phyloP scores from a whole-genome alignment of 2,797 vertebrate species.

The Emydoidea blandingii region DNA sequence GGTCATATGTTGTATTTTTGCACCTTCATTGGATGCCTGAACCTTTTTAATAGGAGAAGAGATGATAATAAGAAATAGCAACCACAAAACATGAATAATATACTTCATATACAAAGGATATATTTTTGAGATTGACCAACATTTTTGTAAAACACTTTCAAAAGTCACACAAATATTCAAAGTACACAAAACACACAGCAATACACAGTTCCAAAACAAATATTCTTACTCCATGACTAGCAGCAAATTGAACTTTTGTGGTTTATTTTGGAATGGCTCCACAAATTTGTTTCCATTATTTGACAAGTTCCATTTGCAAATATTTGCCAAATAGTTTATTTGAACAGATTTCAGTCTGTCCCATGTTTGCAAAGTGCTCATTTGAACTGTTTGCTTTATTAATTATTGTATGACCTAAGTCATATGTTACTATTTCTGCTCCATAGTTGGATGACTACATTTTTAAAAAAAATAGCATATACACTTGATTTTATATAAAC shows the following conservation, averaged over 20 bases:
- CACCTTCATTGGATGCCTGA: rapidly evolving
- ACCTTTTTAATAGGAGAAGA: rapidly evolving
- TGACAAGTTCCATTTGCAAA: neutral
- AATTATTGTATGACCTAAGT: too few relatives aligned
- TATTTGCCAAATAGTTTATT: neutral
- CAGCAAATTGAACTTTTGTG: neutral
- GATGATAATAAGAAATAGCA: neutral
- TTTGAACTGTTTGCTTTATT: neutral
- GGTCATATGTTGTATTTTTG: neutral
- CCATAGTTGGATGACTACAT: neutral
- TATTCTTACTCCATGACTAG: neutral
- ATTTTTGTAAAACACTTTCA: neutral
- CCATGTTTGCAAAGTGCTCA: neutral
- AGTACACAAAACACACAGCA: neutral
- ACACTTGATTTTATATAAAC: neutral
- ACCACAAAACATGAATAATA: neutral
- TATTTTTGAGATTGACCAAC: neutral
- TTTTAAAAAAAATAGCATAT: neutral
- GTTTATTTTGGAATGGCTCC: neutral
- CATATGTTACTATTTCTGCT: neutral
- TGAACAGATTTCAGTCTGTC: neutral
- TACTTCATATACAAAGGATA: neutral
- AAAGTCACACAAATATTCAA: neutral
- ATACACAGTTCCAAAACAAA: neutral
- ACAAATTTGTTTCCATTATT: neutral